Evolutionary conservation across 2,113 vertebrate species (phyloP), one percentile per base, ranked within the genome.

Genomic region (Ancistrus triradiatus): DNA sequence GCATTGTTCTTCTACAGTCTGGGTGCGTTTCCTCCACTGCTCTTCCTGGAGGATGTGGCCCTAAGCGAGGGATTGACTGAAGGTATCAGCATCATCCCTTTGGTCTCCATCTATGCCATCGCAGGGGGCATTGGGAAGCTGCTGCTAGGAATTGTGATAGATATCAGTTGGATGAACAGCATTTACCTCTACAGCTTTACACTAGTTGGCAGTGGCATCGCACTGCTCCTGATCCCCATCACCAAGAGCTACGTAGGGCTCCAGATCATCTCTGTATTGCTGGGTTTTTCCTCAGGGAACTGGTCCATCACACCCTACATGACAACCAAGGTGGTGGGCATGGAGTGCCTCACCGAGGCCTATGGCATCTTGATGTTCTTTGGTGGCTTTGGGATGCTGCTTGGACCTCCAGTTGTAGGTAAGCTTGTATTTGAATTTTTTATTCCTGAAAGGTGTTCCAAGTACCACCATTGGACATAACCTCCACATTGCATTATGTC

Each of bases 321-420:
- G 59, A 94, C 92, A 31, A 91, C 90, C 0, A 89, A 91, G 77
- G 89, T 88, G 7, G 91, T 94, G 49, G 92, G 92, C 60, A 88
- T 91, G 48, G 91, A 94, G 63, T 87, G 85, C 24, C 77, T 94
- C 72, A 86, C 90, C 6, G 89, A 94, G 0, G 91, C 91, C 0
- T 91, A 91, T 24, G 92, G 92, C 7, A 87, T 93, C 72, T 19
- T 94, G 73, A 94, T 94, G 92, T 92, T 92, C 76, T 92, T 93
- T 50, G 89, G 90, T 68, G 92, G 92, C 70, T 82, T 91, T 58
- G 91, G 92, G 59, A 91, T 91, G 60, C 90, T 91, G 77, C 87
- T 94, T 0, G 92, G 92, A 71, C 91, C 92, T 43, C 92, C 92
- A 18, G 82, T 92, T 68, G 85, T 92, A 82, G 92, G 92, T 93